Base-by-base conservation (phyloP, 1,140 invertebrate species). In the Atta texana region DNA sequence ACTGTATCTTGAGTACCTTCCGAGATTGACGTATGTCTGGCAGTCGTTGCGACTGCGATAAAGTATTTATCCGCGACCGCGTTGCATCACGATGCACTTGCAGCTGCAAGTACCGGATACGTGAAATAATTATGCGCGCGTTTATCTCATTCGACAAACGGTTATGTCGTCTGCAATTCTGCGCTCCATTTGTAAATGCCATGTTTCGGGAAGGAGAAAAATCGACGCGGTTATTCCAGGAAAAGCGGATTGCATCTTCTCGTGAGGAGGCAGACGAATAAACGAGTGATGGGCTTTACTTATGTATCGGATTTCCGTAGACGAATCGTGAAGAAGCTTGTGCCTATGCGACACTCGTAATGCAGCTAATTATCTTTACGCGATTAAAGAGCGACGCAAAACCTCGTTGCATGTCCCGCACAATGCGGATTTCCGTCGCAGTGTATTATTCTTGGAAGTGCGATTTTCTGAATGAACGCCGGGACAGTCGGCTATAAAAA, bases 91-190 rank as follows among this genome's bases (percentile, higher is more conserved):
- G 64, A 14, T 28, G 71, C 55, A 24, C 44, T 51, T n/a, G 49
- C 63, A 81, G 24, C 53, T 68, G 39, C 49, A 53, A 34, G 8
- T 75, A 74, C 53, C 78, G 55, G 57, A 77, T 74, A 55, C 53
- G 49, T 71, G 49, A 84, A 84, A 84, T 84, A 75, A 84, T 84
- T 75, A 84, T 84, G 53, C 55, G 39, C 80, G 39, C 55, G 69
- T 84, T 84, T 84, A 84, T 84, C 66, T 72, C 69, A 53, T 84
- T 84, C 80, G 69, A 75, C 69, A 75, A 84, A 81, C 75, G 28
- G 10, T 78, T 64, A 80, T 39, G 34, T 28, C 69, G 18, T 61
- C 51, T 71, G 64, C 78, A 34, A 44, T 57, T 59, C 34, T 7
- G 49, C 69, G 49, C 77, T 61, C 55, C 57, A 16, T 34, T 53